These are phyloP conservation scores for Gulo gulo DNA, from an alignment of 2,113 vertebrate species.

Conservation along the genomic window DNA sequence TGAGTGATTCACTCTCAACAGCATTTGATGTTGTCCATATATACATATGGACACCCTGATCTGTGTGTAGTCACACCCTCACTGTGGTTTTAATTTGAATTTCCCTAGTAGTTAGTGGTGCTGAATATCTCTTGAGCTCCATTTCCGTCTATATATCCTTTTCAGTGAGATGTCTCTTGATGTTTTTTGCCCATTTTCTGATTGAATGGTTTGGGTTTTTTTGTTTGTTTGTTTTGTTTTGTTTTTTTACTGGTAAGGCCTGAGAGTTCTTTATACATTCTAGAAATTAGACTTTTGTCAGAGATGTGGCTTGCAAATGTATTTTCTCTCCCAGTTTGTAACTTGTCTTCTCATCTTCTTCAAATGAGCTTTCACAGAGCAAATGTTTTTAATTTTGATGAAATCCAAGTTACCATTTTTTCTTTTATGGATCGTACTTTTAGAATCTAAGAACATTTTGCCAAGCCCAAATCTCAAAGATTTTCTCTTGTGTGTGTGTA, in stretches of 20 bases:
- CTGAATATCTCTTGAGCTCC: background rate
- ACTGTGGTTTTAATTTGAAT: background rate
- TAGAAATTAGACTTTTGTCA: conserved; percentile 9
- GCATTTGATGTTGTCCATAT: background rate
- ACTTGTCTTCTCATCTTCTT: conserved; percentile 37
- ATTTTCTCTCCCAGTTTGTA: conserved; percentile 6
- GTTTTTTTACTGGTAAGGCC: background rate
- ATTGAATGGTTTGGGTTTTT: background rate
- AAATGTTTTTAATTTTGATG: conserved; percentile 48
- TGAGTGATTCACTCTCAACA: background rate
- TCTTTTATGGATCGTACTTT: conserved; percentile 20
- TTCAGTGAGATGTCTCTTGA: background rate
- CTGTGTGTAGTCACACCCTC: background rate
- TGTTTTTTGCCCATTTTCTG: background rate
- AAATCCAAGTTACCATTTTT: conserved; percentile 43
- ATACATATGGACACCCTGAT: background rate
- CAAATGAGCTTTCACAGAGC: conserved; percentile 25
- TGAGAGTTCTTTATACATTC: conserved; percentile 24
- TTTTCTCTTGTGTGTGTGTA: background rate
- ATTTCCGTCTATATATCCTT: background rate
- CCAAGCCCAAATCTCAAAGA: background rate
- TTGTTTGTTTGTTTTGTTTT: background rate
- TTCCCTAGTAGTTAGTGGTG: background rate
- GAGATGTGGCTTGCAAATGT: conserved; percentile 28
- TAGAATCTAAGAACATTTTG: background rate